Conservation (phyloP, 2,797 vertebrate genomes). For the Anniella stebbinsi region DNA sequence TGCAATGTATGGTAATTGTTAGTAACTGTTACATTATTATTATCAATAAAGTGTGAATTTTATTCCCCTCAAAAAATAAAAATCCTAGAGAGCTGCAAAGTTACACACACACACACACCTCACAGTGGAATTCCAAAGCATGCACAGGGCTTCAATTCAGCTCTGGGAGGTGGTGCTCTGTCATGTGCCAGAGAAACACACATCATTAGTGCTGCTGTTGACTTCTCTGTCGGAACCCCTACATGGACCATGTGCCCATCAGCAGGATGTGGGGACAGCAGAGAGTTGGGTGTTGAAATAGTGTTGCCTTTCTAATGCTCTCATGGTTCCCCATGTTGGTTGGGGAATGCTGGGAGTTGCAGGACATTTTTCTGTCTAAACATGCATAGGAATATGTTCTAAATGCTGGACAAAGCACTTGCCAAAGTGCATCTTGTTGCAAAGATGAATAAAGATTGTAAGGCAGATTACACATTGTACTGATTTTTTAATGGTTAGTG, state of each 20-base stretch:
- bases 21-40: slow-evolving; percentile 1
- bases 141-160: neutral
- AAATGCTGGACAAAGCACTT: neutral
- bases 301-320: neutral
- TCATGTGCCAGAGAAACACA: neutral
- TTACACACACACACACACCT: neutral
- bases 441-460: neutral
- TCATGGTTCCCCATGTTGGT: too few species aligned
- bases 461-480: neutral
- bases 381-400: neutral
- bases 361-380: too few species aligned
- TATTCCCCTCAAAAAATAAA: neutral
- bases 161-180: neutral
- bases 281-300: too few species aligned
- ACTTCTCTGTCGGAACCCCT: too few species aligned
- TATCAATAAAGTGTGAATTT: slow-evolving; percentile 1
- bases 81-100: neutral
- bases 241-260: too few species aligned
- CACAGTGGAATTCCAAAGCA: neutral
- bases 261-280: too few species aligned
- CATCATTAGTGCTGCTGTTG: neutral
- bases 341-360: too few species aligned
- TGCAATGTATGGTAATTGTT: neutral
- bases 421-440: neutral
- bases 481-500: neutral